Base-by-base conservation (phyloP, 2,888 invertebrate genomes). In the Argyra leucocephala region DNA sequence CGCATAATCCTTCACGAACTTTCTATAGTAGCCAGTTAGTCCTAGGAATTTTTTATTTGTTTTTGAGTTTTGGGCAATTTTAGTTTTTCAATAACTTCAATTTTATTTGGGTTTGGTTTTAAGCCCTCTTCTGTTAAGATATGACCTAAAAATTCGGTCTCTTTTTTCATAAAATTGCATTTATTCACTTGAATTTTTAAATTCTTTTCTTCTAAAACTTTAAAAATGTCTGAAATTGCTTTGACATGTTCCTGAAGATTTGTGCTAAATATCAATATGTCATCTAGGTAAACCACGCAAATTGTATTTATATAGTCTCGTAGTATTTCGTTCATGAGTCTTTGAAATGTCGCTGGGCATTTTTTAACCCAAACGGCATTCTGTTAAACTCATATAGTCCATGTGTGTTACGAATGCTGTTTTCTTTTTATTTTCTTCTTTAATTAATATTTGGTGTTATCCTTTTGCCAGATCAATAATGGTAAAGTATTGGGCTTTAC, bases 31-130 rank as follows among this genome's bases (percentile, higher is more conserved):
- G 0, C 68, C 68, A 0, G 69, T 67, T 60, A 68, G 59, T 18
- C 69, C 68, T 10, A 69, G 48, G 69, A 69, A 15, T 63, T 62
- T 63, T 67, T 68, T 21, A 69, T 65, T 67, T 67, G 65, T 23
- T 66, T 69, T n/a, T 61, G 22, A 1, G 69, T 67, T 26, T 65
- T 66, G 1, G 68, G 69, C 3, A 69, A 36, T 9, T 61, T 26
- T 1, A 67, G 7, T 12, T 37, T 10, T 61, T 61, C 21, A 22
- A 64, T 67, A 36, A 31, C 61, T 15, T 65, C 61, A 37, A 67
- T 61, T 62, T 67, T 66, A 63, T 57, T 18, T 24, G 63, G 64
- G 24, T 67, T 66, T 2, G 64, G 66, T 57, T 57, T 67, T 12
- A 67, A 64, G 24, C 66, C 66, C n/a, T n/a, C n/a, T n/a, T 36